Evolutionary conservation across 2,888 invertebrate genomes (phyloP).

Genomic region (Trissoscelio sp.): DNA sequence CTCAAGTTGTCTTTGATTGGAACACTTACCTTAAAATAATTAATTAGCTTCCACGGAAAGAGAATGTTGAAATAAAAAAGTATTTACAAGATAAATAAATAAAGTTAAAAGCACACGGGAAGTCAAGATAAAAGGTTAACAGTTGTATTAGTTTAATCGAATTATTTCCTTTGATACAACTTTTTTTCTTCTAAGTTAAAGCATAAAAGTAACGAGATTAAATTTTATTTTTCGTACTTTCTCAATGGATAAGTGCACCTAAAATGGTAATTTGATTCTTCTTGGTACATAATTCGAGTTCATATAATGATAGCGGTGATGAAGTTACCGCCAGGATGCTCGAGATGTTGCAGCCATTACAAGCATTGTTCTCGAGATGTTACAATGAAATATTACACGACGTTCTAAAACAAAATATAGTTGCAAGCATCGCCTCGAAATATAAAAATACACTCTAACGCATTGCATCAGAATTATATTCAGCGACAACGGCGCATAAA

Average conservation of each 20-base stretch:
- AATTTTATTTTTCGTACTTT: background rate
- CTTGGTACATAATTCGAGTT: conserved; percentile 62
- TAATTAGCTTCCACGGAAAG: no score
- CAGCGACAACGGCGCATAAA: background rate
- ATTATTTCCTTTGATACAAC: background rate
- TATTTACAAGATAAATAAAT: no score
- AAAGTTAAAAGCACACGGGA: background rate
- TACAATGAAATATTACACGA: conserved; percentile 55
- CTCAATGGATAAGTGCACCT: conserved; percentile 29
- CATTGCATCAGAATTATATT: conserved; percentile 29
- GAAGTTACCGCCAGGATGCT: conserved; percentile 52
- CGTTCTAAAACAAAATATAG: conserved; percentile 48
- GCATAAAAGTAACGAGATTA: conserved; percentile 24
- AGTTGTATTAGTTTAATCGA: background rate
- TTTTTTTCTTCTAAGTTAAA: background rate
- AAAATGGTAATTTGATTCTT: conserved; percentile 45
- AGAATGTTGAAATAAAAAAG: no score
- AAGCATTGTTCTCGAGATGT: conserved; percentile 58
- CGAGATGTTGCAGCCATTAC: conserved; percentile 43
- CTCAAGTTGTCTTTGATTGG: no score
- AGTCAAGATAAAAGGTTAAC: background rate
- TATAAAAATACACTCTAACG: conserved; percentile 38
- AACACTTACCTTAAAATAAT: no score
- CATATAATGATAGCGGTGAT: conserved; percentile 59
- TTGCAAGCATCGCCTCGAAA: conserved; percentile 12